Conservation (phyloP, 1,140 invertebrate species). For the Pseudomyrmex sp. region DNA sequence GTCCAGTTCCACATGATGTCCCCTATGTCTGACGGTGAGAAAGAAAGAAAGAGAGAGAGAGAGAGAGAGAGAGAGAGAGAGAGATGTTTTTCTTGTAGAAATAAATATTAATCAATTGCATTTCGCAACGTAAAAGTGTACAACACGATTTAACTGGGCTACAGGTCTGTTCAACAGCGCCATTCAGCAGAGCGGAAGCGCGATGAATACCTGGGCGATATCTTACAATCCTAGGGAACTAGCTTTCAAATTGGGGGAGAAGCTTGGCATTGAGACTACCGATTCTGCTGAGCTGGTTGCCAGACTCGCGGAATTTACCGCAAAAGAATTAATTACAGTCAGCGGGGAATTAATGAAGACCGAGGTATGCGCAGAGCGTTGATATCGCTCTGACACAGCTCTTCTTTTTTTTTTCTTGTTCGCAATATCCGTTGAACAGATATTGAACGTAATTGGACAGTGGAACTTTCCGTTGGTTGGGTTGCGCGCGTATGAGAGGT, state of each 20-base stretch:
- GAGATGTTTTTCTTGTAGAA: too few relatives aligned
- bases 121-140: background rate
- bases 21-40: slow-evolving; percentile 86
- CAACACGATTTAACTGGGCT: slow-evolving; percentile 6
- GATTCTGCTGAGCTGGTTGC: slow-evolving; percentile 86
- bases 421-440: background rate
- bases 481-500: background rate
- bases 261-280: slow-evolving; percentile 86
- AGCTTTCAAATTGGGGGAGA: slow-evolving; percentile 88
- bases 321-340: slow-evolving; percentile 87
- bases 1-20: slow-evolving; percentile 85
- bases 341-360: slow-evolving; percentile 71
- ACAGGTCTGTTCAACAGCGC: slow-evolving; percentile 89
- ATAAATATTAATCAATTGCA: too few relatives aligned
- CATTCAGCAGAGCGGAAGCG: slow-evolving; percentile 92
- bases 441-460: background rate
- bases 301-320: slow-evolving; percentile 87
- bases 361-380: slow-evolving; percentile 68
- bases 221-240: slow-evolving; percentile 86
- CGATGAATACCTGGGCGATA: slow-evolving; percentile 90
- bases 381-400: background rate
- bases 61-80: too few relatives aligned
- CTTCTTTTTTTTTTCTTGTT: background rate
- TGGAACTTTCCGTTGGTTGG: background rate
- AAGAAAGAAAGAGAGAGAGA: too few relatives aligned